Evolutionary conservation across 2,113 vertebrate genomes (phyloP), one percentile per base, ranked within the genome.

Genomic region (Pao palembangensis): DNA sequence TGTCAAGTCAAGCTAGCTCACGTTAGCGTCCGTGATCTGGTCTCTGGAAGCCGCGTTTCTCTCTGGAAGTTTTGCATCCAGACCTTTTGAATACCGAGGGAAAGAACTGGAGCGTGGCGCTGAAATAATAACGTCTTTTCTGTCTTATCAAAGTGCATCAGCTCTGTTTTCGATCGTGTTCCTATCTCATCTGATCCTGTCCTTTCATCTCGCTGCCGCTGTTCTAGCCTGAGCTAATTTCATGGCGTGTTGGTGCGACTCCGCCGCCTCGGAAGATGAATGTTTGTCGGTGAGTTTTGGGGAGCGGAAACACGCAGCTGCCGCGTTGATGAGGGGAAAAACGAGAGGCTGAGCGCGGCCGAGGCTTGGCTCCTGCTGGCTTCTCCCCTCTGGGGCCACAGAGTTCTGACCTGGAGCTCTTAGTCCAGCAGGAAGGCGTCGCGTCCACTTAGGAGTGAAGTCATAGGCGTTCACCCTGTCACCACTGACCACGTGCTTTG

Each of bases 201-300:
- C 12, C 43, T 44, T 44, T 28, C 53, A 58, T 31, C 59, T 62
- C 19, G 11, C 51, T 17, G 56, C 57, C 17, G 28, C 52, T 68
- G 64, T 50, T 58, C 48, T 55, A 31, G 56, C 15, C 52, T 64
- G 74, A 79, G 69, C 77, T 64, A 80, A 78, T 82, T 82, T 85
- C 75, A 75, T 78, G 75, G 69, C 64, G 50, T 61, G 67, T 60
- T 71, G 78, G 51, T 56, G 21, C 64, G 69, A 31, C 69, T 76
- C 51, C 50, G 47, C 65, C 61, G 67, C 64, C 67, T 78, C 58
- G 56, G 55, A 60, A 58, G 67, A 76, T 80, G 70, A 69, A 81
- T 73, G 67, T 48, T 66, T 38, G 59, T 73, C 5, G 53, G 14
- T 44, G 1, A 42, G 51, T 54, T 58, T 58, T 52, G 51, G 70